These are phyloP conservation scores for Drosophila virilis DNA, from an alignment of 1,140 invertebrate species.

Conservation along the genomic window DNA sequence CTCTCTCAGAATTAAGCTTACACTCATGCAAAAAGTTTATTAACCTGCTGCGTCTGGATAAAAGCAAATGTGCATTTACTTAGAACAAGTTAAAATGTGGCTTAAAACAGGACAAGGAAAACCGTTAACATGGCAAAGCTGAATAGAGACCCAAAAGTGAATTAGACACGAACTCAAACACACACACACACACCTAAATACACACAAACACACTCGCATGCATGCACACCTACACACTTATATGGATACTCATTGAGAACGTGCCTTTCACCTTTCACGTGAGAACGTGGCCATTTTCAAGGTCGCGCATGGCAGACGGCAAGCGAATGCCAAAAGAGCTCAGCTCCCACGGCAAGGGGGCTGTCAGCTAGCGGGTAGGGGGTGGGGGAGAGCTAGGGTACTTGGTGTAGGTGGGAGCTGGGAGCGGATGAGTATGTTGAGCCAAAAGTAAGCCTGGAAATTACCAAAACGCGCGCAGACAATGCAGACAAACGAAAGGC, in stretches of 20 bases:
- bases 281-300: slow-evolving; percentile 72
- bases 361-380: background rate
- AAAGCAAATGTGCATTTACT: background rate
- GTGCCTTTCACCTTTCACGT: slow-evolving; percentile 81
- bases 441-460: slow-evolving; percentile 65
- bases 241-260: slow-evolving; percentile 32
- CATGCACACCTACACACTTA: background rate
- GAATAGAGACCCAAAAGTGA: slow-evolving; percentile 33
- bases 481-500: slow-evolving; percentile 15
- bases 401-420: background rate
- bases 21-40: slow-evolving; percentile 21
- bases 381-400: background rate
- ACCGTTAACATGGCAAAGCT: background rate
- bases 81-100: background rate
- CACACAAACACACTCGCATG: background rate
- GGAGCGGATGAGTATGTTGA: background rate
- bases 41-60: slow-evolving; percentile 38
- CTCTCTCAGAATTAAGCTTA: background rate
- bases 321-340: slow-evolving; percentile 38
- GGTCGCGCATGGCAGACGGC: slow-evolving; percentile 72
- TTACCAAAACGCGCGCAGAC: slow-evolving; percentile 69
- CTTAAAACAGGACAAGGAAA: slow-evolving; percentile 35
- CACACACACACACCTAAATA: background rate
- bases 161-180: slow-evolving; percentile 24
- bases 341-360: background rate